These are phyloP conservation scores for Scortum barcoo DNA, from an alignment of 2,113 vertebrate genomes.

Conservation along the genomic window DNA sequence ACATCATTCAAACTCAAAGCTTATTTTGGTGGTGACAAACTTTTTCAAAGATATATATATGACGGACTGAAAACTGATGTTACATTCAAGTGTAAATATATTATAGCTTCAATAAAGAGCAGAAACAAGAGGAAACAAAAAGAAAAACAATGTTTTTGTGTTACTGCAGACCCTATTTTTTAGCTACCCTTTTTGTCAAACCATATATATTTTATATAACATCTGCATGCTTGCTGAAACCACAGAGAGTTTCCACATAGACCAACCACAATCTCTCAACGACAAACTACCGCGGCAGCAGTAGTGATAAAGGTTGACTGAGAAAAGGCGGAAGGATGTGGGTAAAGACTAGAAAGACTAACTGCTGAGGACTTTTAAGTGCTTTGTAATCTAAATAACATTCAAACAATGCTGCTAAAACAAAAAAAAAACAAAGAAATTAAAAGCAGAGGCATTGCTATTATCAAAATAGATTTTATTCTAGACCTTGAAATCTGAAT, in stretches of 20 bases:
- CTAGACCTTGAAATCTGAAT: conserved; percentile 97
- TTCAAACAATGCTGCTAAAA: conserved; percentile 13
- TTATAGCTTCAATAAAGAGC: too few relatives aligned
- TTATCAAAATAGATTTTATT: conserved; percentile 99
- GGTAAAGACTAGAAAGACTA: background rate
- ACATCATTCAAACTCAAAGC: too few relatives aligned
- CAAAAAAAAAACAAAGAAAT: too few relatives aligned
- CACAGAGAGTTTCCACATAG: background rate
- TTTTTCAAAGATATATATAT: too few relatives aligned
- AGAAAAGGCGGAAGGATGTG: background rate
- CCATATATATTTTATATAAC: too few relatives aligned
- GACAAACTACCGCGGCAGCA: background rate
- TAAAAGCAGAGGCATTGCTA: conserved; percentile 78
- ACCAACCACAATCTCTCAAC: background rate
- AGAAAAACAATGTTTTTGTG: too few relatives aligned
- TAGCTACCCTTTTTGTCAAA: too few relatives aligned
- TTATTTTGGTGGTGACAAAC: too few relatives aligned
- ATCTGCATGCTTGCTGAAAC: background rate
- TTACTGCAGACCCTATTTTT: too few relatives aligned
- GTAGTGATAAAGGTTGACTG: background rate
- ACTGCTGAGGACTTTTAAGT: background rate
- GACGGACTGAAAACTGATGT: too few relatives aligned
- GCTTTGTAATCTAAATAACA: conserved; percentile 16
- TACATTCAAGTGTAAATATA: too few relatives aligned
- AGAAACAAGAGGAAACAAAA: too few relatives aligned